Evolutionary conservation across 2,113 vertebrate genomes (phyloP).

Genomic region (Bombycilla garrulus): DNA sequence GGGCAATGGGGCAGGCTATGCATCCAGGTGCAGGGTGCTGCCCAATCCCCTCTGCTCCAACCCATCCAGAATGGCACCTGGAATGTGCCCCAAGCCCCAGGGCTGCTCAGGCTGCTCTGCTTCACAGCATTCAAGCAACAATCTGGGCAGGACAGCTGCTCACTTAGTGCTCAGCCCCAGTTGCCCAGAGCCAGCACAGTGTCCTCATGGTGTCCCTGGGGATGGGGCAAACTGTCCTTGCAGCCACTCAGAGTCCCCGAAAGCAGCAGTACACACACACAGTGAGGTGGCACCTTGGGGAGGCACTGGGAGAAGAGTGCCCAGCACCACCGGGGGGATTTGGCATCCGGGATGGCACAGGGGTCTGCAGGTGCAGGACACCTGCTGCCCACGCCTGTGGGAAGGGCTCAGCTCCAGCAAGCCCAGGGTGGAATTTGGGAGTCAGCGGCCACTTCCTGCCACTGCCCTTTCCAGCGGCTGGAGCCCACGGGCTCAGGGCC

Average conservation of each 20-base stretch:
- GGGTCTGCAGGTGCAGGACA: not conserved
- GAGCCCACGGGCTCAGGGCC: not conserved
- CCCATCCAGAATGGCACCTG: not conserved
- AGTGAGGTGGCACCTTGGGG: not conserved
- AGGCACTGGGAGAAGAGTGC: not conserved
- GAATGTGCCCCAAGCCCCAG: rapidly evolving
- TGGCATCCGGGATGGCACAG: not conserved
- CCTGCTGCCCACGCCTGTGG: not conserved
- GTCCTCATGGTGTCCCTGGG: not conserved
- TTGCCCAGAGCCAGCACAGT: not conserved
- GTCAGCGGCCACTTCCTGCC: not conserved
- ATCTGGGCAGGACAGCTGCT: not conserved
- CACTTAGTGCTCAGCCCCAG: not conserved
- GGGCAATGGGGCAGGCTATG: not conserved
- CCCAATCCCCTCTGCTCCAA: not conserved
- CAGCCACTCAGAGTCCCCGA: rapidly evolving
- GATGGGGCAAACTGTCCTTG: not conserved
- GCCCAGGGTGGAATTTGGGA: not conserved
- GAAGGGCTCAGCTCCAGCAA: not conserved
- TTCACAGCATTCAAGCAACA: not conserved
- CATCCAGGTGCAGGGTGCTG: not conserved
- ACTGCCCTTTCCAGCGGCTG: not conserved
- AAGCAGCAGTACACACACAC: rapidly evolving
- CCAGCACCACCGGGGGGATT: rapidly evolving
- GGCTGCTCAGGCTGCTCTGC: not conserved